A percentile compares a stretch with the other conserved stretches of the same genome.
Conservation (phyloP, 2,888 invertebrate genomes). For the Sepiola atlantica region DNA sequence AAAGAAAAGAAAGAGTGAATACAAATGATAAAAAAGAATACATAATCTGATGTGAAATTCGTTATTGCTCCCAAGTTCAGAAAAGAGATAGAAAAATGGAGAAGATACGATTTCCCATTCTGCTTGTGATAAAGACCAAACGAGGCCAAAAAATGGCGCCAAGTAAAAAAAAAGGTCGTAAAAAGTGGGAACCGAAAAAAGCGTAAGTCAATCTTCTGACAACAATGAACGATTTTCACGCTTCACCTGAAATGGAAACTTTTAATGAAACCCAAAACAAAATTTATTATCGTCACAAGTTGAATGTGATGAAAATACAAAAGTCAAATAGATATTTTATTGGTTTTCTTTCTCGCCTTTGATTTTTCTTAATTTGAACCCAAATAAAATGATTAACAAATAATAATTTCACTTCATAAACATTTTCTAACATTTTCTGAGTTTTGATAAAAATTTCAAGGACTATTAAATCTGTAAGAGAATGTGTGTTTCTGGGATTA, state of each 20-base stretch:
- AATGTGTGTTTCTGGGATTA: too few relatives aligned
- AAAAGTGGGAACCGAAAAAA: background rate
- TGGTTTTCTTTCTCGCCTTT: background rate
- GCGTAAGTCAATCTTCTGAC: background rate
- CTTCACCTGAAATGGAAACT: conserved; percentile 32
- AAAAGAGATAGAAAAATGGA: too few relatives aligned
- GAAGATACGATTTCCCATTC: background rate
- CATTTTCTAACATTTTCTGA: background rate
- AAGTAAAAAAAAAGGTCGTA: background rate
- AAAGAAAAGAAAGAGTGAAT: background rate
- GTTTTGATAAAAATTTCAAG: too few relatives aligned
- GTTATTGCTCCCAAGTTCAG: too few relatives aligned
- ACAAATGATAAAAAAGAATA: background rate
- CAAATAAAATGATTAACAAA: too few relatives aligned
- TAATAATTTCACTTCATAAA: background rate
- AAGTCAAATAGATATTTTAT: background rate
- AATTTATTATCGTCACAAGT: conserved; percentile 32
- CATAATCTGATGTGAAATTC: too few relatives aligned
- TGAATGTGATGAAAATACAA: background rate
- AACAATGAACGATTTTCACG: conserved; percentile 10
- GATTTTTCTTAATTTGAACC: background rate
- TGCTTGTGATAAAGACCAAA: background rate
- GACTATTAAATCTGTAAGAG: too few relatives aligned
- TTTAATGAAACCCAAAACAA: conserved; percentile 18
- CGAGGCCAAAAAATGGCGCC: background rate